Conservation (phyloP, 2,113 vertebrate genomes). For the Pipra filicauda region DNA sequence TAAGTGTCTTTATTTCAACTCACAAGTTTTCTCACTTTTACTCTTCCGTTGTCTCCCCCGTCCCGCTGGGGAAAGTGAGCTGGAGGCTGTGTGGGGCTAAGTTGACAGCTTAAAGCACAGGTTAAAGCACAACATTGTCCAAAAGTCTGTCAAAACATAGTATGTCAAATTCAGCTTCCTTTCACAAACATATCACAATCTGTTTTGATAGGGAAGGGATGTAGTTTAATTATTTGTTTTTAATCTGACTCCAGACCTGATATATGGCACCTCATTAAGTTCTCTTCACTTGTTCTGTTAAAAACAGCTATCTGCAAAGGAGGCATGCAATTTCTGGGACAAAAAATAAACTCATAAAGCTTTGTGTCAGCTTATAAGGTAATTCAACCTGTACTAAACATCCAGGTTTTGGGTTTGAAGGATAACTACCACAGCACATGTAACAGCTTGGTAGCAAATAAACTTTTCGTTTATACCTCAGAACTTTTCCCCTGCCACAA, state of each 20-base stretch:
- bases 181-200: constrained; percentile 60
- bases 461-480: neutral
- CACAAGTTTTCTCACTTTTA: neutral
- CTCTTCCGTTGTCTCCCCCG: neutral
- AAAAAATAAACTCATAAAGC: constrained; percentile 39
- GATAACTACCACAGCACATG: neutral
- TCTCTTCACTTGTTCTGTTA: constrained; percentile 50
- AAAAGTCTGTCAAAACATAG: constrained; percentile 56
- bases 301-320: constrained; percentile 54
- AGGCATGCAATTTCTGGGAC: constrained; percentile 42
- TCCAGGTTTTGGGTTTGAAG: neutral
- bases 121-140: neutral
- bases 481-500: neutral
- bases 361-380: neutral
- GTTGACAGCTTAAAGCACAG: neutral
- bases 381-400: neutral
- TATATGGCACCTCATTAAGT: constrained; percentile 66
- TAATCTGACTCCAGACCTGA: constrained; percentile 67
- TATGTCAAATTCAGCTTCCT: constrained; percentile 59
- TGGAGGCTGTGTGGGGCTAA: neutral
- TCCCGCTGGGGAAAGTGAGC: neutral
- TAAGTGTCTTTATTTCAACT: neutral
- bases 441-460: neutral
- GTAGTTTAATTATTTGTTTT: constrained; percentile 74
- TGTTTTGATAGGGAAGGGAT: constrained; percentile 64